Evolutionary conservation across 2,797 vertebrate species (phyloP).

Genomic region (Menidia menidia): DNA sequence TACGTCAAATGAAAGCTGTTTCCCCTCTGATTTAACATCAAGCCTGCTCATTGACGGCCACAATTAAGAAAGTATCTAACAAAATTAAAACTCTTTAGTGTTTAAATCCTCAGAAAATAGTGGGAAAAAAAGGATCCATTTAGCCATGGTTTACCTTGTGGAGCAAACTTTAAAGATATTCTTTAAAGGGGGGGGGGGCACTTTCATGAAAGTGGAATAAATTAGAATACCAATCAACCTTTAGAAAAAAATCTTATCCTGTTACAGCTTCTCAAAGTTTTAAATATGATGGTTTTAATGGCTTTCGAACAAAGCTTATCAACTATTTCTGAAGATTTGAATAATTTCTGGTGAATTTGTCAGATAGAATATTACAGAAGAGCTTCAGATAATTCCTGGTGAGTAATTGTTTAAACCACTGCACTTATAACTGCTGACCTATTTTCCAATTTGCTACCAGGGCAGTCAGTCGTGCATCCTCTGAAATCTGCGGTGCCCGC

Average conservation of each 20-base stretch:
- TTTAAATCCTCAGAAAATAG: not conserved
- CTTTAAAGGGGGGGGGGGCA: too few species aligned
- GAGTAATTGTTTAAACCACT: not conserved
- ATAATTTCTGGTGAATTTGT: too few species aligned
- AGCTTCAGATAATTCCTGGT: not conserved
- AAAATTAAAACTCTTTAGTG: not conserved
- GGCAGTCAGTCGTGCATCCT: not conserved
- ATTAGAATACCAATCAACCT: not conserved
- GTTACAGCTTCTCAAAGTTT: not conserved
- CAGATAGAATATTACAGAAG: too few species aligned
- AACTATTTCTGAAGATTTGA: too few species aligned
- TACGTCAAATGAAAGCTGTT: conserved; percentile 24
- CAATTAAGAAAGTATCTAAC: not conserved
- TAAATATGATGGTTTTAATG: not conserved
- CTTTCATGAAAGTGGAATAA: too few species aligned
- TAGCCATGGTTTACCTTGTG: too few species aligned
- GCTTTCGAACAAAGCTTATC: too few species aligned
- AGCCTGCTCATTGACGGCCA: conserved; percentile 3
- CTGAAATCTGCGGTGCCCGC: too few species aligned
- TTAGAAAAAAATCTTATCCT: not conserved
- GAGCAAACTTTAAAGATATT: too few species aligned
- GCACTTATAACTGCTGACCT: not conserved
- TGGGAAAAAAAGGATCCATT: not conserved
- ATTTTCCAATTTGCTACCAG: not conserved
- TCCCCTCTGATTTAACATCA: not conserved